Evolutionary conservation across 2,113 vertebrate genomes (phyloP).

Genomic region (Edolisoma coerulescens): DNA sequence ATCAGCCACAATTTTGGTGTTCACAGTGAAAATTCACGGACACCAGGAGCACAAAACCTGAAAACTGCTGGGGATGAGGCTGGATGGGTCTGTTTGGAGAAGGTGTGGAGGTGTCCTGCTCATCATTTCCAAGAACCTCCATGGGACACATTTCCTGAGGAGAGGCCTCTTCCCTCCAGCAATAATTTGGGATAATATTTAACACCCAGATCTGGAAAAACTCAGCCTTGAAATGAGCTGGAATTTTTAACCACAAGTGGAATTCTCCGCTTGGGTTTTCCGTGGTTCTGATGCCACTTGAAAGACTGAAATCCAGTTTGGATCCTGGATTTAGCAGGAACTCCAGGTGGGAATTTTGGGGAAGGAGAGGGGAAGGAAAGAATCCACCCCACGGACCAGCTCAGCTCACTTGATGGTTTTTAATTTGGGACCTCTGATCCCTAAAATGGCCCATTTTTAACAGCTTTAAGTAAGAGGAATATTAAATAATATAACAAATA

Average conservation of each 20-base stretch:
- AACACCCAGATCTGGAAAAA: neutral
- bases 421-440: neutral
- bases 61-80: neutral
- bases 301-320: neutral
- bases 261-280: neutral
- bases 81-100: neutral
- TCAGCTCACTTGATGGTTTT: neutral
- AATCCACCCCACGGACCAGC: neutral
- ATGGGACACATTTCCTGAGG: neutral
- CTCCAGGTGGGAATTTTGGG: neutral
- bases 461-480: neutral
- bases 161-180: neutral
- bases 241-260: neutral
- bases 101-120: neutral
- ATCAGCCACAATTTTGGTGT: neutral
- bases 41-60: neutral
- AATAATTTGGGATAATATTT: neutral
- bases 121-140: neutral
- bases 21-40: neutral
- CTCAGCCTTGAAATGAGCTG: neutral
- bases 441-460: neutral
- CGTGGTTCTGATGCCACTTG: neutral
- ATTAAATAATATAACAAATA: neutral
- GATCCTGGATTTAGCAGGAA: neutral
- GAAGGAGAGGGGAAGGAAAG: neutral